Evolutionary conservation across 2,888 invertebrate genomes (phyloP).

Genomic region (Eudemis profundana): DNA sequence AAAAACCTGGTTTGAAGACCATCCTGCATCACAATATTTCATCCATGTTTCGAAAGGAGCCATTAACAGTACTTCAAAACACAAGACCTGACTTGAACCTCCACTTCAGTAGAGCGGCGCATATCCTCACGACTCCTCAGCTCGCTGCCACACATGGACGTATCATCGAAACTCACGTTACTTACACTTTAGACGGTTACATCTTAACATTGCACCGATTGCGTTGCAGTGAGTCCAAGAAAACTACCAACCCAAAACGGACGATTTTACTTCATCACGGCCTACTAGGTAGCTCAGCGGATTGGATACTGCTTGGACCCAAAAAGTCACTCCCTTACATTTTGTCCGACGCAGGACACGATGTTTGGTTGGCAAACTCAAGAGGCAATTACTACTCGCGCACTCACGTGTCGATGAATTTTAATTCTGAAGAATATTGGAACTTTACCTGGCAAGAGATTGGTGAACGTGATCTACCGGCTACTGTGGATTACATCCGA

Average conservation of each 20-base stretch:
- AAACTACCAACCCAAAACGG: slow-evolving; percentile 44
- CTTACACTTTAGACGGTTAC: slow-evolving; percentile 68
- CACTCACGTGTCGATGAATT: slow-evolving; percentile 56
- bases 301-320: slow-evolving; percentile 73
- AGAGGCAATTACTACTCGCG: slow-evolving; percentile 74
- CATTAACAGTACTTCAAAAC: background rate
- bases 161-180: slow-evolving; percentile 63
- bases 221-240: slow-evolving; percentile 34
- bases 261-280: slow-evolving; percentile 71
- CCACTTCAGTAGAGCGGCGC: background rate
- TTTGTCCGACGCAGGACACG: slow-evolving; percentile 84
- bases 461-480: slow-evolving; percentile 67
- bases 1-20: no score
- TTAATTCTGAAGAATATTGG: slow-evolving; percentile 63
- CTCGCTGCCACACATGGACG: slow-evolving; percentile 65
- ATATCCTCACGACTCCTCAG: slow-evolving; percentile 60
- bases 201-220: slow-evolving; percentile 67
- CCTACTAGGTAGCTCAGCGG: slow-evolving; percentile 71
- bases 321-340: slow-evolving; percentile 69
- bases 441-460: slow-evolving; percentile 73
- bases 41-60: background rate
- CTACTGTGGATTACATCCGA: slow-evolving; percentile 66
- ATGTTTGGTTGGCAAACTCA: slow-evolving; percentile 86
- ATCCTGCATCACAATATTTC: background rate
- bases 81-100: background rate